Evolutionary conservation across 2,888 invertebrate species (phyloP).

Genomic region (Azorinus chamasolen): DNA sequence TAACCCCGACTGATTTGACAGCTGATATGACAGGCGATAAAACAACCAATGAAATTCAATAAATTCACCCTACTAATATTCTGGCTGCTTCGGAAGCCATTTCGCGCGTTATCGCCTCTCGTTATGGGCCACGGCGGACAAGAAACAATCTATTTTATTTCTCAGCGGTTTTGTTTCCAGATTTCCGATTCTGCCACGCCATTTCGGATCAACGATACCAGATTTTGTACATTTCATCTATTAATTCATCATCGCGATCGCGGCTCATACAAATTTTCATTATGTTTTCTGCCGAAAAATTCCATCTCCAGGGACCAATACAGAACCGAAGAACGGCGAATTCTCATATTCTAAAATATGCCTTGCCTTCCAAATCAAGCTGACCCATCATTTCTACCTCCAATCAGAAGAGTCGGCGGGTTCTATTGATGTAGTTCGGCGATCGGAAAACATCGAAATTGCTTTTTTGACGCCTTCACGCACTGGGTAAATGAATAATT

Average conservation of each 20-base stretch:
- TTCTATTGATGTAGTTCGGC: constrained; percentile 26
- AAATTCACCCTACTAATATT: constrained; percentile 23
- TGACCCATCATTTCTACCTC: constrained; percentile 36
- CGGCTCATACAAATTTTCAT: constrained; percentile 58
- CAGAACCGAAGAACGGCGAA: too few species aligned
- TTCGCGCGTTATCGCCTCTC: constrained; percentile 30
- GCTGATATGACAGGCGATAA: too few species aligned
- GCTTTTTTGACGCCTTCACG: constrained; percentile 44
- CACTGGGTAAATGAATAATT: not conserved
- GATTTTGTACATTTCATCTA: constrained; percentile 39
- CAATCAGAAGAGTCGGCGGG: constrained; percentile 14
- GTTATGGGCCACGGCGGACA: constrained; percentile 15
- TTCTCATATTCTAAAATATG: constrained; percentile 13
- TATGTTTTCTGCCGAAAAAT: constrained; percentile 49
- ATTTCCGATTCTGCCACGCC: constrained; percentile 29
- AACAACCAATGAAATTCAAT: constrained; percentile 18
- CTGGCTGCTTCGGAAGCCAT: constrained; percentile 22
- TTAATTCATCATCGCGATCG: constrained; percentile 50
- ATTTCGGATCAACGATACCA: constrained; percentile 16
- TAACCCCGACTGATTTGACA: too few species aligned
- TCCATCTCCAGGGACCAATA: constrained; percentile 35
- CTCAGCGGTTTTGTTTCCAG: constrained; percentile 57
- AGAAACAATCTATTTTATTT: constrained; percentile 61
- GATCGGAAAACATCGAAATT: constrained; percentile 42
- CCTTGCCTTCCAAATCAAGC: constrained; percentile 26